Evolutionary conservation across 2,888 invertebrate genomes (phyloP), one percentile per base, ranked within the genome.

Genomic region (Hirtodrosophila duncani): DNA sequence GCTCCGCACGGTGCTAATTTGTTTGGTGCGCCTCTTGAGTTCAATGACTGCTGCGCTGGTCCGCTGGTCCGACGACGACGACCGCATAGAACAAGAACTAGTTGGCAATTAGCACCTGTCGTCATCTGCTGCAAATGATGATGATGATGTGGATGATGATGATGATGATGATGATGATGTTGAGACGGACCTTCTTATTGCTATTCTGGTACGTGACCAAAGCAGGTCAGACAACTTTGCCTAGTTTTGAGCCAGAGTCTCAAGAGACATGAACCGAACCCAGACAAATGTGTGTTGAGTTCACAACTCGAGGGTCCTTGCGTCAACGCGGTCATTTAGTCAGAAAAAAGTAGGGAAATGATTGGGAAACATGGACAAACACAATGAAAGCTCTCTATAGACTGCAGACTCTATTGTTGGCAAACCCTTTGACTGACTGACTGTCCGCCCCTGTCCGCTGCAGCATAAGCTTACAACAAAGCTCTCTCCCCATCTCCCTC

Each of bases 21-120:
- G n/a, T n/a, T n/a, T n/a, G n/a, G n/a, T n/a, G 37, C 20, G 11
- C 7, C 8, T 5, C 14, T 33, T 20, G 68, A 38, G 72, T 79
- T 72, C 72, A 72, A 49, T 62, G 80, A 67, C 65, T 65, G 53
- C 34, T 42, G 62, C 24, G 20, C n/a, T n/a, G n/a, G n/a, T n/a
- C n/a, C n/a, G n/a, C n/a, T n/a, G n/a, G n/a, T n/a, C n/a, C n/a
- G n/a, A n/a, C n/a, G n/a, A n/a, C n/a, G n/a, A n/a, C n/a, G n/a
- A n/a, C n/a, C 21, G 57, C 50, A 42, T 78, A 70, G 71, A 33
- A 38, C 38, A 58, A 74, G 49, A 50, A 58, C 64, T 66, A 66
- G 66, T 64, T 64, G 60, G 43, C 58, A 79, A 50, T 79, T 71
- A 78, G 46, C 75, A 78, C 79, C 71, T 71, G 79, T 63, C 71